Evolutionary conservation across 2,113 vertebrate genomes (phyloP).

Genomic region (Misgurnus anguillicaudatus): DNA sequence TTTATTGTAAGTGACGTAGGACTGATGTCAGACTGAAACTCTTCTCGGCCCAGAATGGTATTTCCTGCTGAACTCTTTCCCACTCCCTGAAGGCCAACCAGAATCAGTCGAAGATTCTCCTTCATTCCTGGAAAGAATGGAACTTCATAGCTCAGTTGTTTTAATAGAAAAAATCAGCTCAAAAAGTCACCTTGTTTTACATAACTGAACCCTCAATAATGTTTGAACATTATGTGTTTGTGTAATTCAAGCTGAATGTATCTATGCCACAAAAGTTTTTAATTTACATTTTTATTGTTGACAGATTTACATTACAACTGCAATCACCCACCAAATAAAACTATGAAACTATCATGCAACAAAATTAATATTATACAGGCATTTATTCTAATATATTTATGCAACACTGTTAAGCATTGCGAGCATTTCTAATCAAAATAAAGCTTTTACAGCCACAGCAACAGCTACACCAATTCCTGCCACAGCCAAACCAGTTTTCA

Average conservation of each 20-base stretch:
- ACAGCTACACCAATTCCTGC: background rate
- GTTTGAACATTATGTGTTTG: background rate
- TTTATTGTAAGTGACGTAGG: slow-evolving; percentile 11
- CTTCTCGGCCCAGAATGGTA: slow-evolving; percentile 31
- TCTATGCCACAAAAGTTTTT: background rate
- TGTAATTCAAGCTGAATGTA: too few relatives aligned
- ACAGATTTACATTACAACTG: background rate
- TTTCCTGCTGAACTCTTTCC: slow-evolving; percentile 50
- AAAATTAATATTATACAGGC: too few relatives aligned
- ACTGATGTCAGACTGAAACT: slow-evolving; percentile 37
- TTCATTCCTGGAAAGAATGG: slow-evolving; percentile 33
- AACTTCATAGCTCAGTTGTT: slow-evolving; percentile 34
- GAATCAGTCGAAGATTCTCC: slow-evolving; percentile 25
- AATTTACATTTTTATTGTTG: background rate
- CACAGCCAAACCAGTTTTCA: background rate
- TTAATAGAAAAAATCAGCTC: background rate
- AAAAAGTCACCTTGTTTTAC: background rate
- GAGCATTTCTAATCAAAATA: background rate
- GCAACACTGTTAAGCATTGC: background rate
- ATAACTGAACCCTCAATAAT: too few relatives aligned
- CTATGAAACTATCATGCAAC: too few relatives aligned
- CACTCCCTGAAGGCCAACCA: slow-evolving; percentile 49
- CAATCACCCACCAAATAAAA: background rate
- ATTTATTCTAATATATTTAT: too few relatives aligned
- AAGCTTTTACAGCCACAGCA: background rate